phyloP scores from a whole-genome alignment of 2,797 vertebrate species.

The Ceryle rudis region DNA sequence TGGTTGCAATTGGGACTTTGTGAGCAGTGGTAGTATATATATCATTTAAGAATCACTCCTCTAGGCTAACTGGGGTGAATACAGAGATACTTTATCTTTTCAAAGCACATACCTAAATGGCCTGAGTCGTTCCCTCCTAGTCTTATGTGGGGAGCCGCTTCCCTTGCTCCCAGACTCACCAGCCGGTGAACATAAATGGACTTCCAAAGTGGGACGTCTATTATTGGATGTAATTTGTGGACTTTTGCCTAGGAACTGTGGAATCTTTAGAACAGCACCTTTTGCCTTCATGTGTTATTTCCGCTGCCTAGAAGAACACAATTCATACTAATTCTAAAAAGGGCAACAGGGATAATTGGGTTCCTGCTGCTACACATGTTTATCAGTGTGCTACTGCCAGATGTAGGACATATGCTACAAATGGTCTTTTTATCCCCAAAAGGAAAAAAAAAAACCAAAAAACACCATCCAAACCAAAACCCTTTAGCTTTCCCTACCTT shows the following conservation, averaged over 20 bases:
- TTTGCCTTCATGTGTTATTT: conserved; percentile 45
- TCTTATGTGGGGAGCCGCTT: neutral
- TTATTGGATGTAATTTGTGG: neutral
- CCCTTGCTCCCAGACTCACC: neutral
- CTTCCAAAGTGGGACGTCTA: neutral
- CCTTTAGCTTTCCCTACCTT: neutral
- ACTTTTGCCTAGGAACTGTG: conserved; percentile 9
- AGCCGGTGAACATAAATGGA: fast-evolving
- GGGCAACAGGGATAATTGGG: conserved; percentile 58
- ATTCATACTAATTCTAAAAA: conserved; percentile 37
- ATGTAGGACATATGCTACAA: conserved; percentile 61
- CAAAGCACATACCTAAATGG: neutral
- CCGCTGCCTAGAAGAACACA: conserved; percentile 26
- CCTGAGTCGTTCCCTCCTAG: neutral
- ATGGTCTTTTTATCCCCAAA: conserved; percentile 30
- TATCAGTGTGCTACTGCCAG: conserved; percentile 55
- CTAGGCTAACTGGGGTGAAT: neutral
- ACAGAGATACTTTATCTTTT: neutral
- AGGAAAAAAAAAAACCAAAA: neutral
- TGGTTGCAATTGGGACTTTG: neutral
- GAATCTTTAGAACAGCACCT: neutral
- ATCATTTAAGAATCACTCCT: neutral
- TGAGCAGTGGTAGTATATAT: neutral
- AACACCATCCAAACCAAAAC: neutral
- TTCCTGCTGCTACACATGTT: conserved; percentile 55